These are phyloP conservation scores for Melanotaenia parkinsoni DNA, from an alignment of 2,797 vertebrate genomes.

Conservation along the genomic window DNA sequence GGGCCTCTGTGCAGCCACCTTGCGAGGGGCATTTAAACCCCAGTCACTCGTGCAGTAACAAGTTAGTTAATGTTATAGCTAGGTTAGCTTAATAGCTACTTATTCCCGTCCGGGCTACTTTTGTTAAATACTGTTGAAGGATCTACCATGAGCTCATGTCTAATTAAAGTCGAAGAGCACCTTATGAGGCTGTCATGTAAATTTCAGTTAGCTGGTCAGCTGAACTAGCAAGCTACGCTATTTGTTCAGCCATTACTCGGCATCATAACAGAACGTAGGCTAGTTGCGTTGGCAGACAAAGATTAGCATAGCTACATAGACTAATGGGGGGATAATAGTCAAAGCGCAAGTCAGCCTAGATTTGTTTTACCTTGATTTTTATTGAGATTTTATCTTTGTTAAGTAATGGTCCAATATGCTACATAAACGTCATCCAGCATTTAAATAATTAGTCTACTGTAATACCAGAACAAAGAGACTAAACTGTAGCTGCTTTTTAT, in stretches of 20 bases:
- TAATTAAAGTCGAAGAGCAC: not conserved
- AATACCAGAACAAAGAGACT: constrained; percentile 34
- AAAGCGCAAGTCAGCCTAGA: not conserved
- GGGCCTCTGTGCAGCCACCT: constrained; percentile 72
- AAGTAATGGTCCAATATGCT: not conserved
- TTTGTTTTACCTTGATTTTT: not conserved
- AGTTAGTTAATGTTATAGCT: constrained; percentile 57
- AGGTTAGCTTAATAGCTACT: constrained; percentile 43
- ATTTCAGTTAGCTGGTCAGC: constrained; percentile 17
- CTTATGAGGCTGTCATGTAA: not conserved
- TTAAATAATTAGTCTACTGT: not conserved
- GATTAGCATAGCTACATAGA: constrained; percentile 40
- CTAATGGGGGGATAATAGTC: constrained; percentile 4
- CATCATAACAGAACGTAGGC: constrained; percentile 80
- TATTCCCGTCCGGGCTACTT: not conserved
- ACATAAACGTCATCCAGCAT: not conserved
- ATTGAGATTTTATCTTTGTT: too few relatives aligned
- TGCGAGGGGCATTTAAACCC: constrained; percentile 80
- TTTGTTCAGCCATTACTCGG: constrained; percentile 73
- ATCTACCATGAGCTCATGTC: not conserved
- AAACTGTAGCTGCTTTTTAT: not conserved
- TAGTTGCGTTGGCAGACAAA: constrained; percentile 71
- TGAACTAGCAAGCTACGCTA: constrained; percentile 37
- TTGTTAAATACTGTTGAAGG: not conserved
- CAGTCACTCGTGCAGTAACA: constrained; percentile 42